These are phyloP conservation scores for Camelus dromedarius DNA, from an alignment of 2,113 vertebrate genomes.

Conservation along the genomic window DNA sequence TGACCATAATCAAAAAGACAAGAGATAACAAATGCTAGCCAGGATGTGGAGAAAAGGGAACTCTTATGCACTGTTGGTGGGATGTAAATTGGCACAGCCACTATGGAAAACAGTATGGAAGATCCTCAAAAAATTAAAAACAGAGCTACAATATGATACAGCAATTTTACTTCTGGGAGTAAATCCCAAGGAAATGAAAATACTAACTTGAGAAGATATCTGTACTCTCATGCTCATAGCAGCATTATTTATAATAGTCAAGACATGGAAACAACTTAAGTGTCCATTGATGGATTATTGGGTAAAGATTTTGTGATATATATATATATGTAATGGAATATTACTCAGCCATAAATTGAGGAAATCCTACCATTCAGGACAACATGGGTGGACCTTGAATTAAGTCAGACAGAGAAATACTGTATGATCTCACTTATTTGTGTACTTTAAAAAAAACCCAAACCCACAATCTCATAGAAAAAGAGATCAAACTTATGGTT, in stretches of 20 bases:
- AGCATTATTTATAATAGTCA: background rate
- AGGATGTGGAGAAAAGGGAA: background rate
- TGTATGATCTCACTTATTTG: background rate
- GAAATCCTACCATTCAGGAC: background rate
- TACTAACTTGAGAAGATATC: background rate
- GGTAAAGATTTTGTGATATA: background rate
- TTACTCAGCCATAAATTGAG: background rate
- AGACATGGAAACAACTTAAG: background rate
- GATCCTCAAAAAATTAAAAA: background rate
- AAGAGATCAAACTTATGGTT: background rate
- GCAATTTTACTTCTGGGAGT: background rate
- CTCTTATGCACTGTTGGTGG: background rate
- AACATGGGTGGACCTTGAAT: background rate
- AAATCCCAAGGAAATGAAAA: background rate
- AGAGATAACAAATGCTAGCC: background rate
- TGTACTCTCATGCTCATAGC: background rate
- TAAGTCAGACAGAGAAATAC: background rate
- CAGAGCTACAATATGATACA: background rate
- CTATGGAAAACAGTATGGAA: background rate
- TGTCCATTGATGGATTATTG: background rate
- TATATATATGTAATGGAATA: background rate
- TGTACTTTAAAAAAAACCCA: background rate
- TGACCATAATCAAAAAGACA: background rate
- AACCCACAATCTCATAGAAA: background rate
- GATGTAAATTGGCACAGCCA: background rate